These are phyloP conservation scores for Sebastes steindachneri DNA, from an alignment of 2,797 vertebrate genomes.

Conservation along the genomic window DNA sequence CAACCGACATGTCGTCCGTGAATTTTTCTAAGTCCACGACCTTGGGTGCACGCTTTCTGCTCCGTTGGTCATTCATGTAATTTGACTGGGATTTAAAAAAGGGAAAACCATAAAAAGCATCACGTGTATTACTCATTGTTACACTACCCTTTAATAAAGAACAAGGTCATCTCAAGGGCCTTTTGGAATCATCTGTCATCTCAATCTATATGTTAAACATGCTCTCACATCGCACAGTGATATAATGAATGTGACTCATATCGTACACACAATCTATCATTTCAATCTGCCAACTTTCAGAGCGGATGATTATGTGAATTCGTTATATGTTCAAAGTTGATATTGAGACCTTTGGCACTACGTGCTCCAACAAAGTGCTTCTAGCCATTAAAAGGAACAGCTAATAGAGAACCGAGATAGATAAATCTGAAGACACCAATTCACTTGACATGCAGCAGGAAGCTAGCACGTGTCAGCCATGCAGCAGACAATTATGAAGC, in stretches of 20 bases:
- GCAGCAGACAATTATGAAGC: not conserved
- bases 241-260: not conserved
- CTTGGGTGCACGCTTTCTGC: constrained; percentile 50
- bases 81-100: constrained; percentile 70
- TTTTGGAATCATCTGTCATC: constrained; percentile 61
- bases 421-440: not conserved
- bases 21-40: constrained; percentile 66
- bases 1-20: constrained; percentile 69
- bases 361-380: not conserved
- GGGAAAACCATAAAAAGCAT: constrained; percentile 59
- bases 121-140: constrained; percentile 80
- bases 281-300: not conserved
- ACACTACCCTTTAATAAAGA: constrained; percentile 85
- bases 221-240: not conserved
- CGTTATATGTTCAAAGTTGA: not conserved
- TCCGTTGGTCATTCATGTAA: constrained; percentile 51
- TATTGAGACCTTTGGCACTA: not conserved
- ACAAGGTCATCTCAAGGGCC: constrained; percentile 64
- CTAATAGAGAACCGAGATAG: not conserved
- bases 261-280: not conserved
- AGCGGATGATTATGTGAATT: not conserved
- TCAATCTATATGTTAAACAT: constrained; percentile 23
- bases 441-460: not conserved
- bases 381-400: not conserved
- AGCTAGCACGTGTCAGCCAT: not conserved